These are phyloP conservation scores for Danionella cerebrum DNA, from an alignment of 2,113 vertebrate genomes.

Conservation along the genomic window DNA sequence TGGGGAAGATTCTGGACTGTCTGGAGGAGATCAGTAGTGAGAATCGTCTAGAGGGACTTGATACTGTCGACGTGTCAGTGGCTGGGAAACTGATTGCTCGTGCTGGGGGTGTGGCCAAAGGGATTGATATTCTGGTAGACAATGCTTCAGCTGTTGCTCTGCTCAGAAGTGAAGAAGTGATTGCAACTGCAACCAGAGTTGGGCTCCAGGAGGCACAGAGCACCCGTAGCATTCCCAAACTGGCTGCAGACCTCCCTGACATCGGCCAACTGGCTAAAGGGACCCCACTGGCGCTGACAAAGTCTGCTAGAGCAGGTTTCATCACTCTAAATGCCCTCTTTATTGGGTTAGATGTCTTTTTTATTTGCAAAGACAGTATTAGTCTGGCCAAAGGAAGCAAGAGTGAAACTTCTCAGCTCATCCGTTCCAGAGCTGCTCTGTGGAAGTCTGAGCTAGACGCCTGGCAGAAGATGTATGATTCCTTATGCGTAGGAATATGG, in stretches of 20 bases:
- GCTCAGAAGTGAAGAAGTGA: slow-evolving; percentile 8
- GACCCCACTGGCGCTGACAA: slow-evolving; percentile 34
- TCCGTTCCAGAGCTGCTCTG: slow-evolving; percentile 35
- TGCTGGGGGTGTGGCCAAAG: background rate
- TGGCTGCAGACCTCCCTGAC: slow-evolving; percentile 42
- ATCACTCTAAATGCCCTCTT: slow-evolving; percentile 41
- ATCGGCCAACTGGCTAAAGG: slow-evolving; percentile 44
- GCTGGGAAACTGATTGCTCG: background rate
- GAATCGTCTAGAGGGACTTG: background rate
- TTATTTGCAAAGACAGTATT: slow-evolving; percentile 45
- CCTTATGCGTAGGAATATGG: slow-evolving; percentile 31
- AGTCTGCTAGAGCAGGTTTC: slow-evolving; percentile 32
- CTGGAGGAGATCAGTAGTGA: slow-evolving; percentile 12
- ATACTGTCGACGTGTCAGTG: background rate
- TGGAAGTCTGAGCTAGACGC: slow-evolving; percentile 39
- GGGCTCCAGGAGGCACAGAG: slow-evolving; percentile 35
- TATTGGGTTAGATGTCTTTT: slow-evolving; percentile 45
- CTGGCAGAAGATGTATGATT: slow-evolving; percentile 34
- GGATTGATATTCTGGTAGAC: slow-evolving; percentile 34
- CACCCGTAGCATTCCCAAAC: slow-evolving; percentile 21
- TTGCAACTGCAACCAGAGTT: background rate
- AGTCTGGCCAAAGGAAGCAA: slow-evolving; percentile 44
- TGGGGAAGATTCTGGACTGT: slow-evolving; percentile 16
- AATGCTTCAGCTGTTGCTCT: slow-evolving; percentile 15
- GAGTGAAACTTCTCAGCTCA: slow-evolving; percentile 34